Conservation (phyloP, 2,113 vertebrate genomes). For the Malurus elegans region DNA sequence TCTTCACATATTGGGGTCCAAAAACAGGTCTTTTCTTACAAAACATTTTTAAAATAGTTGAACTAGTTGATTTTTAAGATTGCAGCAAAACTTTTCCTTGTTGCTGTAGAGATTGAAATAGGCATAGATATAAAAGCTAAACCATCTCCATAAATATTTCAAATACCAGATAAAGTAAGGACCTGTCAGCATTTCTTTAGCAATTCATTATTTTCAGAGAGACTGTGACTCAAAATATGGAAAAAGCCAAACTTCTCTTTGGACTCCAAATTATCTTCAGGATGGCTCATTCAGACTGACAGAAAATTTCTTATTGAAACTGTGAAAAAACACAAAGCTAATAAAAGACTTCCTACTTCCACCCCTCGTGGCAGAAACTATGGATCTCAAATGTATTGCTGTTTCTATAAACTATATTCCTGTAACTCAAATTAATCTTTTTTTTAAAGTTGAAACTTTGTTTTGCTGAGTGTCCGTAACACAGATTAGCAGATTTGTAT, state of each 20-base stretch:
- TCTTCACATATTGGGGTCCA: neutral
- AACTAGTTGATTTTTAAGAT: neutral
- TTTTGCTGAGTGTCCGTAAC: neutral
- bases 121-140: neutral
- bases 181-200: neutral
- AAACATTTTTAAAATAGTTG: neutral
- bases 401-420: neutral
- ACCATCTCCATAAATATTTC: neutral
- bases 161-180: neutral
- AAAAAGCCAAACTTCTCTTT: neutral
- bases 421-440: neutral
- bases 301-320: neutral
- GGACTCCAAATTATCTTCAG: neutral
- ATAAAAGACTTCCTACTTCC: neutral
- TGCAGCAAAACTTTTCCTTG: neutral
- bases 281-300: neutral
- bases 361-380: neutral
- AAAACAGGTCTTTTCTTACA: neutral
- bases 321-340: neutral
- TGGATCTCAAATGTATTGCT: neutral
- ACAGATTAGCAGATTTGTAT: neutral
- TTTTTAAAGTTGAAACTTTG: neutral
- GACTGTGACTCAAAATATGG: neutral
- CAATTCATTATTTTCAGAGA: constrained; percentile 8
- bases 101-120: neutral